Conservation (phyloP, 2,797 vertebrate genomes). For the Catamblyrhynchus diadema region DNA sequence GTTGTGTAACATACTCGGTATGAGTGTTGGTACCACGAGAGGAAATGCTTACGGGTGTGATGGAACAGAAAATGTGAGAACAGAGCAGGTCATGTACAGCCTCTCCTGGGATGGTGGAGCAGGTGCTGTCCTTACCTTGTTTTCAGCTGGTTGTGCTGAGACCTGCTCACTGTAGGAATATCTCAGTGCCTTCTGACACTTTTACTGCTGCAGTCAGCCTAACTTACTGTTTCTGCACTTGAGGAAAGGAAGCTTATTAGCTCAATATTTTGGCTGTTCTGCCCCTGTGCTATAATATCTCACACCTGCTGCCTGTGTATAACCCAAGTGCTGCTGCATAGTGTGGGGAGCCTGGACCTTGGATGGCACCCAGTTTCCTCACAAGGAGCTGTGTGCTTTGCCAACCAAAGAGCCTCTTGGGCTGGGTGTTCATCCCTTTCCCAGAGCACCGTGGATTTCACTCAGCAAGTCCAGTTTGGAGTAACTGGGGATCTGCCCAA, state of each 20-base stretch:
- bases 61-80: not conserved
- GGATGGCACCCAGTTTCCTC: not conserved
- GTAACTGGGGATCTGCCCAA: not conserved
- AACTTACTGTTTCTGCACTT: not conserved
- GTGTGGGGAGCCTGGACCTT: not conserved
- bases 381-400: not conserved
- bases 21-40: not conserved
- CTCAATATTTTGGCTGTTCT: not conserved
- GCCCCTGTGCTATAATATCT: not conserved
- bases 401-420: not conserved
- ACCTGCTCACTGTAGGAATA: not conserved
- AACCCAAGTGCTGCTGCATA: not conserved
- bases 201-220: not conserved
- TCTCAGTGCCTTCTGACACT: not conserved
- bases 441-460: not conserved
- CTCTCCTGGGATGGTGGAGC: not conserved
- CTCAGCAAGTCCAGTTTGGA: not conserved
- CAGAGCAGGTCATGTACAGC: not conserved
- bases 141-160: not conserved
- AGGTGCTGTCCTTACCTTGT: not conserved
- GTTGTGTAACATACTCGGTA: not conserved
- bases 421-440: not conserved
- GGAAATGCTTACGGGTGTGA: not conserved
- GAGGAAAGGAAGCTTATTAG: not conserved
- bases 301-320: not conserved